These are phyloP conservation scores for Lottia scabra DNA, from an alignment of 2,888 invertebrate species.

Conservation along the genomic window DNA sequence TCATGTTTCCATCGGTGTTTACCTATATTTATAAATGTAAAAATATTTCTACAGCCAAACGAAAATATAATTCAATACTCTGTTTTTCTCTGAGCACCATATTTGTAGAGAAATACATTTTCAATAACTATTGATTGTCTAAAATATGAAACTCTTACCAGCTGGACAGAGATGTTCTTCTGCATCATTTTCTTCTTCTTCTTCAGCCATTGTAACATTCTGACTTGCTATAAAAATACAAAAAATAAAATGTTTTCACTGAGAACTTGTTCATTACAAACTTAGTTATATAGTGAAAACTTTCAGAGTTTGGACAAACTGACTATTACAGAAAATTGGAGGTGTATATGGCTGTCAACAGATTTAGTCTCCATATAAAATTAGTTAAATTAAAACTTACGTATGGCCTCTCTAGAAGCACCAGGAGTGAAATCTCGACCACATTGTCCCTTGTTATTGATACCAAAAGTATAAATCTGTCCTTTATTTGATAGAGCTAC, in stretches of 20 bases:
- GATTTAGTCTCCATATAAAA: too few relatives aligned
- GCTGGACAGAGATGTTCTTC: slow-evolving; percentile 69
- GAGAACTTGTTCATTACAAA: too few relatives aligned
- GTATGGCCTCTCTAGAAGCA: slow-evolving; percentile 70
- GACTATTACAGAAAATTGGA: too few relatives aligned
- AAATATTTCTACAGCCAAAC: too few relatives aligned
- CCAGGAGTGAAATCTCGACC: slow-evolving; percentile 78
- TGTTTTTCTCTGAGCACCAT: too few relatives aligned
- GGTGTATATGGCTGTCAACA: too few relatives aligned
- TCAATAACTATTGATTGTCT: too few relatives aligned
- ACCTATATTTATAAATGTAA: slow-evolving; percentile 66
- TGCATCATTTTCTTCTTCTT: slow-evolving; percentile 65
- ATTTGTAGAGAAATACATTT: too few relatives aligned
- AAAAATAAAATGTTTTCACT: neutral
- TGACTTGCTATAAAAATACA: slow-evolving; percentile 49
- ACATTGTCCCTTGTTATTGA: slow-evolving; percentile 98
- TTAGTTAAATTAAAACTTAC: neutral
- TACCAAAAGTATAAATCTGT: slow-evolving; percentile 93
- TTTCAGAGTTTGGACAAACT: too few relatives aligned
- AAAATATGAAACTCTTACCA: slow-evolving; percentile 38
- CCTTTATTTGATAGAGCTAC: slow-evolving; percentile 89
- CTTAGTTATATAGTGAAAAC: too few relatives aligned
- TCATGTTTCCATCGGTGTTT: slow-evolving; percentile 85
- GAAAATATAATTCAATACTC: too few relatives aligned
- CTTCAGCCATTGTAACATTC: slow-evolving; percentile 68